Conservation (phyloP, 2,797 vertebrate species). For the Leptodactylus fallax region DNA sequence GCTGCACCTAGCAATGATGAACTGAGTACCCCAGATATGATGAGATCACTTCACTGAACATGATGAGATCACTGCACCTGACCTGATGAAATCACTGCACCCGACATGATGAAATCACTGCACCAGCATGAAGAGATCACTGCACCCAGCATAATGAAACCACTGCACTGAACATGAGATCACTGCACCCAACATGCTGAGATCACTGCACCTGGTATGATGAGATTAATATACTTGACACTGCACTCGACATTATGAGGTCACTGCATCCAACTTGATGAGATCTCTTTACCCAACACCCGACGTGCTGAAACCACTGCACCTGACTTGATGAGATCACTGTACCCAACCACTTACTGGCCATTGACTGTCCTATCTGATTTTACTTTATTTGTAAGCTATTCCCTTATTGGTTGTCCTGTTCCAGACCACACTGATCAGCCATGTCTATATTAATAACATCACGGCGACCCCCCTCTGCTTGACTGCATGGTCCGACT, state of each 20-base stretch:
- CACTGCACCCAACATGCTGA: not conserved
- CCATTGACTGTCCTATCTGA: too few relatives aligned
- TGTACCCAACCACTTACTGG: too few relatives aligned
- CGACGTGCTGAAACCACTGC: too few relatives aligned
- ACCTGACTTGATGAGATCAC: too few relatives aligned
- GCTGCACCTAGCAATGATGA: not conserved
- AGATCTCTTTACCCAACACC: too few relatives aligned
- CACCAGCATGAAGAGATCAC: not conserved
- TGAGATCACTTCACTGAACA: not conserved
- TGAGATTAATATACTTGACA: too few relatives aligned
- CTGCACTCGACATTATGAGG: too few relatives aligned
- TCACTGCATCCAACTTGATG: too few relatives aligned
- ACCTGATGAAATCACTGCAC: not conserved
- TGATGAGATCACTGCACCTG: not conserved
- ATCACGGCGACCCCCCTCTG: not conserved
- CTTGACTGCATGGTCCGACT: not conserved
- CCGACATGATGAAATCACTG: not conserved
- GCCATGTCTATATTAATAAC: not conserved
- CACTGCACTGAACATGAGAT: not conserved
- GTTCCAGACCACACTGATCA: not conserved
- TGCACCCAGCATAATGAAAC: not conserved
- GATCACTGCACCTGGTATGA: not conserved
- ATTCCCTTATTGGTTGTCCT: not conserved
- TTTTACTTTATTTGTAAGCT: too few relatives aligned
- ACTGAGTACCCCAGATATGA: not conserved